These are phyloP conservation scores for Drosophila watanabei DNA, from an alignment of 1,140 invertebrate species.

Conservation along the genomic window DNA sequence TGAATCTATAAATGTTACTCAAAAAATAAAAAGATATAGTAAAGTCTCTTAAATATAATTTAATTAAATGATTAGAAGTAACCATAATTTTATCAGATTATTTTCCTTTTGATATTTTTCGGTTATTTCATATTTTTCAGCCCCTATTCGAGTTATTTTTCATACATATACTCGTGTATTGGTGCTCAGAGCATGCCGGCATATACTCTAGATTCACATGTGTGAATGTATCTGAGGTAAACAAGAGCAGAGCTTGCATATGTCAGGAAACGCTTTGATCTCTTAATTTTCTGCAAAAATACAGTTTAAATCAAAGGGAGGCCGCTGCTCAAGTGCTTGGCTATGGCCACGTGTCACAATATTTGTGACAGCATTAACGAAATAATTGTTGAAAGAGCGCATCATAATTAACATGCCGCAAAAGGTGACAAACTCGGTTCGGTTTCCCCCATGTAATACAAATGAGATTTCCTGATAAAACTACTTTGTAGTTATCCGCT, in stretches of 20 bases:
- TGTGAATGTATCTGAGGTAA: conserved; percentile 37
- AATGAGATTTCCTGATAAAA: conserved; percentile 39
- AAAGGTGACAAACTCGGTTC: conserved; percentile 18
- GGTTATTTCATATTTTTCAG: not conserved
- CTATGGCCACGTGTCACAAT: conserved; percentile 71
- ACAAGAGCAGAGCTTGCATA: conserved; percentile 17
- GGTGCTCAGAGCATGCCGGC: not conserved
- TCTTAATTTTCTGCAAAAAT: conserved; percentile 73
- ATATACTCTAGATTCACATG: conserved; percentile 19
- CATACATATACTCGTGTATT: conserved; percentile 1
- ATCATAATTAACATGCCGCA: conserved; percentile 54
- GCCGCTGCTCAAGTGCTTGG: conserved; percentile 54
- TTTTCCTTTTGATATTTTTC: conserved; percentile 13
- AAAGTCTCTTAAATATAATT: too few relatives aligned
- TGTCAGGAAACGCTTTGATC: conserved; percentile 67
- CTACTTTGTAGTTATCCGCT: conserved; percentile 38
- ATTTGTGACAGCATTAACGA: conserved; percentile 63
- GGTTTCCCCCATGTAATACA: conserved; percentile 22
- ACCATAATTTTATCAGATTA: not conserved
- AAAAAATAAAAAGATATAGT: too few relatives aligned
- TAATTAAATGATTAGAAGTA: not conserved
- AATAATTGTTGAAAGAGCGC: conserved; percentile 67
- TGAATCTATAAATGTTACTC: too few relatives aligned
- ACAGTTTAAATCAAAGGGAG: conserved; percentile 72
- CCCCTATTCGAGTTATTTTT: conserved; percentile 1